Conservation (phyloP, 2,888 invertebrate genomes). For the Acrocyrtus sp. region DNA sequence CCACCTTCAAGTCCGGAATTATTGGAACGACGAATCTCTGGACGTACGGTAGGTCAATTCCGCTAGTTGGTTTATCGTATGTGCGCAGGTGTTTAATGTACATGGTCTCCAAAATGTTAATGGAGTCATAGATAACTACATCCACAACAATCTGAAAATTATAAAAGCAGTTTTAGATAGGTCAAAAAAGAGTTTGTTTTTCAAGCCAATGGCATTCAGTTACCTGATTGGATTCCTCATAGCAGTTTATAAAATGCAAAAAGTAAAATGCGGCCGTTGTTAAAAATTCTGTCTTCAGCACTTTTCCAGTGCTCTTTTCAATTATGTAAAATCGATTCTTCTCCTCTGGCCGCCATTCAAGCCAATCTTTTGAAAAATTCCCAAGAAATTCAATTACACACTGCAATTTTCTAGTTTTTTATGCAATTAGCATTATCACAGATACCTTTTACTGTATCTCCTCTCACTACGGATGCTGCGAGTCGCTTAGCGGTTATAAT, state of each 20-base stretch:
- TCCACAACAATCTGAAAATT: slow-evolving; percentile 65
- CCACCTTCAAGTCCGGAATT: slow-evolving; percentile 41
- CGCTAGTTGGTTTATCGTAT: neutral
- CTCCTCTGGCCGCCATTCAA: slow-evolving; percentile 42
- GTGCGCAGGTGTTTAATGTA: slow-evolving; percentile 64
- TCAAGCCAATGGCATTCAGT: neutral
- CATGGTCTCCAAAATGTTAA: slow-evolving; percentile 66
- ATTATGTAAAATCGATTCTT: slow-evolving; percentile 67
- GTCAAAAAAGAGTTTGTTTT: slow-evolving; percentile 5
- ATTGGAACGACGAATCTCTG: slow-evolving; percentile 56
- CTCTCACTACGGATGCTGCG: slow-evolving; percentile 50
- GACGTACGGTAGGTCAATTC: slow-evolving; percentile 49
- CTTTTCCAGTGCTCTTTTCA: slow-evolving; percentile 66
- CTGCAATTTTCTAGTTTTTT: no score
- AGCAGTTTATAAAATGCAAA: slow-evolving; percentile 70
- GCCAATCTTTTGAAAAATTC: no score
- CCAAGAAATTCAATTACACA: no score
- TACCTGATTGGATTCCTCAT: slow-evolving; percentile 68
- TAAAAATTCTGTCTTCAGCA: slow-evolving; percentile 65
- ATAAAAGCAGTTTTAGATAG: no score
- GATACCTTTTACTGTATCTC: slow-evolving; percentile 46
- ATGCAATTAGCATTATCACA: no score
- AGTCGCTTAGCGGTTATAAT: slow-evolving; percentile 44
- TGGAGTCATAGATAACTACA: slow-evolving; percentile 65
- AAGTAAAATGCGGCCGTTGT: slow-evolving; percentile 68